Evolutionary conservation across 2,797 vertebrate species (phyloP).

Genomic region (Coluber constrictor): DNA sequence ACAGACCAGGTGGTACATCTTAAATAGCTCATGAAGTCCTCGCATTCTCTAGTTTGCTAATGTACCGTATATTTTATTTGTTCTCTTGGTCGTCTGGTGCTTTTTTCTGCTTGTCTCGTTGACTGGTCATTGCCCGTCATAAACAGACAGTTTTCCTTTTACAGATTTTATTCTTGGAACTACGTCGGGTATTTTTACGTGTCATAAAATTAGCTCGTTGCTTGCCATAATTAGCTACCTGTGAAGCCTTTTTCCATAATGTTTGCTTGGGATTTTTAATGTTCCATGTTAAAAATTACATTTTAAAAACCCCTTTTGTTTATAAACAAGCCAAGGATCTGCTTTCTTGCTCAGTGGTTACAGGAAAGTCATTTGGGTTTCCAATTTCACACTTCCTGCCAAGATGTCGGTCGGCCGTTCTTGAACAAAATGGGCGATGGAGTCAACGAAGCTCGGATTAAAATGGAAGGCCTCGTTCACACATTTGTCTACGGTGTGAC

Average conservation of each 20-base stretch:
- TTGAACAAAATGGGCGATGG: background rate
- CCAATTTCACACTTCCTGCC: background rate
- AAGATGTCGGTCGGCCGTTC: background rate
- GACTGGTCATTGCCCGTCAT: background rate
- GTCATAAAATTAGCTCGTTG: background rate
- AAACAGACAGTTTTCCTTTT: background rate
- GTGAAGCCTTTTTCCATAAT: background rate
- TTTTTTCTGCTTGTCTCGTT: background rate
- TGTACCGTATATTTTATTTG: background rate
- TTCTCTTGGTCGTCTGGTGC: background rate
- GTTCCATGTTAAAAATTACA: background rate
- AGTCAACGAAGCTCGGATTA: background rate
- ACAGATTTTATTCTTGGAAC: background rate
- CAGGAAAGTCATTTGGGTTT: background rate
- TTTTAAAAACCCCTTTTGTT: background rate
- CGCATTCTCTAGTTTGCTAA: background rate
- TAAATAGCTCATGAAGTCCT: background rate
- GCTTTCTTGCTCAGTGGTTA: background rate
- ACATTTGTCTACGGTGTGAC: background rate
- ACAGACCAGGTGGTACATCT: background rate
- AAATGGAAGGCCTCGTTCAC: background rate
- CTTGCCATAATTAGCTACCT: background rate
- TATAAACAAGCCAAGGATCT: background rate
- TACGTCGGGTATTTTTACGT: background rate
- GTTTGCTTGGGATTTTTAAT: background rate